Base-by-base conservation (phyloP, 2,113 vertebrate species). In the Vulpes ferrilata region DNA sequence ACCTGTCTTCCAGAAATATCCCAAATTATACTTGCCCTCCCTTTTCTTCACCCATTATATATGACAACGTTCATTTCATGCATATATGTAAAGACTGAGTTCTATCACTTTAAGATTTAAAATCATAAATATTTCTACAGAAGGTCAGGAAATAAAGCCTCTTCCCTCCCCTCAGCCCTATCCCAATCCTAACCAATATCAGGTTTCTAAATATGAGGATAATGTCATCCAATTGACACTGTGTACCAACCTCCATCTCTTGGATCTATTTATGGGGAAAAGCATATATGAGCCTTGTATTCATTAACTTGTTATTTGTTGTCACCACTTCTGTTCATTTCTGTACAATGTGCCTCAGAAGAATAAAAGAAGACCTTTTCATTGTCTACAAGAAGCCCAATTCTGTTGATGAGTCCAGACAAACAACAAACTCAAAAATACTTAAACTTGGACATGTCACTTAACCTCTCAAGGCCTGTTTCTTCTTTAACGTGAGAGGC, bases 291-390 rank as follows among this genome's bases (percentile, higher is more conserved):
- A 69, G 32, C 64, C 57, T 86, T 74, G 9, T 15, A 5, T 80
- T 86, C 65, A 60, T 48, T 85, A 23, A 11, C 1, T 15, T 55
- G 88, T 53, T 62, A 22, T 38, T 38, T 20, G 4, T 62, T 32
- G 17, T 38, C 35, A 81, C 17, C 27, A 11, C 27, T 60, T 87
- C 5, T 55, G 55, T 88, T 64, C 35, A 22, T 81, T 81, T 88
- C 79, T 82, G 64, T 55, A n/a, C 32, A 12, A 0, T 30, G 43
- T 55, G 25, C 67, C 81, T 90, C 53, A 35, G 6, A 65, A 67
- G 43, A 78, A 95, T 60, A 87, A 90, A 89, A 79, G 64, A 57
- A 53, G 32, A n/a, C 32, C 30, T 85, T 92, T 89, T 91, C 80
- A 62, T 80, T 76, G 22, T 86, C 59, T 94, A 11, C 30, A 22